Evolutionary conservation across 2,113 vertebrate genomes (phyloP).

Genomic region (Salvelinus namaycush): DNA sequence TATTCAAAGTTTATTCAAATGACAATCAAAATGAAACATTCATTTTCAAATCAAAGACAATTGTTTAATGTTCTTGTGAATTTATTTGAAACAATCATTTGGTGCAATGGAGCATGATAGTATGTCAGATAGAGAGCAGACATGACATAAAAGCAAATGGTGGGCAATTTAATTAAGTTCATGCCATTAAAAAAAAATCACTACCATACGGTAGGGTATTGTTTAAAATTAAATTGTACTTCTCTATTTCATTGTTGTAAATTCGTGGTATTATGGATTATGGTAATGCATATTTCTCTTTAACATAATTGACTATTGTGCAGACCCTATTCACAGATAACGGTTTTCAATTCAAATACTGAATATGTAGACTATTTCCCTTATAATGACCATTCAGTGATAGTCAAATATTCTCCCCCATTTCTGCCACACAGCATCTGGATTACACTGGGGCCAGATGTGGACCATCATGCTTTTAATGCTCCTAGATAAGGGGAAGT

Average conservation of each 20-base stretch:
- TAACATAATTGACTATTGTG: background rate
- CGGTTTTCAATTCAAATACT: background rate
- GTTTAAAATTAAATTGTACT: background rate
- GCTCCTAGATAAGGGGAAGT: constrained; percentile 61
- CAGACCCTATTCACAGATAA: background rate
- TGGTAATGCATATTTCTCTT: background rate
- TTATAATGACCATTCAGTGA: constrained; percentile 10
- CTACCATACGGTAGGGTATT: background rate
- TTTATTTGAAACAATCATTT: background rate
- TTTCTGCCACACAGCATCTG: constrained; percentile 22
- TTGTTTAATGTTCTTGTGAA: background rate
- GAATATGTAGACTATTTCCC: background rate
- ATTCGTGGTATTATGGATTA: background rate
- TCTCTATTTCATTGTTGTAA: background rate
- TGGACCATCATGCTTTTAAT: constrained; percentile 65
- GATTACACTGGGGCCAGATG: constrained; percentile 53
- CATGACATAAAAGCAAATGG: background rate
- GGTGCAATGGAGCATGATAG: background rate
- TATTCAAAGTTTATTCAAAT: constrained; percentile 15
- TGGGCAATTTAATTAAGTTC: background rate
- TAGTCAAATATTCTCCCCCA: constrained; percentile 5
- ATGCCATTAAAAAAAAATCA: no score
- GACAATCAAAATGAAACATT: background rate
- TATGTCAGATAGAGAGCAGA: background rate
- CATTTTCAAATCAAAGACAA: background rate